phyloP scores from a whole-genome alignment of 2,113 vertebrate species.

The Salvelinus sp. region DNA sequence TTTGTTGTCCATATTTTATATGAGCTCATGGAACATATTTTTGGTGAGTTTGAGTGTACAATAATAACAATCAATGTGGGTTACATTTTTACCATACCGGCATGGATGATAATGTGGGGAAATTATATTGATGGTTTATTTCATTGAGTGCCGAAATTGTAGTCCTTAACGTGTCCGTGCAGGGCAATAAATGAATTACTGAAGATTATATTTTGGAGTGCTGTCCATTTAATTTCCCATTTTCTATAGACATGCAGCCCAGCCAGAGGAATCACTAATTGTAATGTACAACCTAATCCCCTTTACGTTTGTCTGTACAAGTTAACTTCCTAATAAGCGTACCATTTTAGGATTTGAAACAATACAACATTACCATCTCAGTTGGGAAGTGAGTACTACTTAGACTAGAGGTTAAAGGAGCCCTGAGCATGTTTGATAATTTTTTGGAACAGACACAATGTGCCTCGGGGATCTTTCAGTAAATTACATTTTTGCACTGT shows the following conservation, averaged over 20 bases:
- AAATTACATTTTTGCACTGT: too few relatives aligned
- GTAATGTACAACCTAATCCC: constrained; percentile 42
- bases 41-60: too few relatives aligned
- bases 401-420: constrained; percentile 46
- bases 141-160: constrained; percentile 35
- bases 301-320: constrained; percentile 38
- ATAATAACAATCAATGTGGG: too few relatives aligned
- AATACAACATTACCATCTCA: constrained; percentile 48
- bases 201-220: too few relatives aligned
- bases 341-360: constrained; percentile 54
- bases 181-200: too few relatives aligned
- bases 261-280: constrained; percentile 32
- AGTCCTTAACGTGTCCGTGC: constrained; percentile 1
- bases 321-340: constrained; percentile 60
- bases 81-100: too few relatives aligned
- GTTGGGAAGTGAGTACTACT: constrained; percentile 43
- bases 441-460: constrained; percentile 23
- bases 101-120: too few relatives aligned
- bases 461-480: constrained; percentile 42
- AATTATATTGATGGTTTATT: constrained; percentile 5
- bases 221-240: too few relatives aligned
- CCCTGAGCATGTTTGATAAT: constrained; percentile 36
- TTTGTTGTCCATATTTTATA: too few relatives aligned
- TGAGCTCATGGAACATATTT: too few relatives aligned
- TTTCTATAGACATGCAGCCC: too few relatives aligned